A percentile compares a stretch with the other conserved stretches of the same genome.
Conservation (phyloP, 1,140 invertebrate species). For the Aphelenchoides fujianensis region DNA sequence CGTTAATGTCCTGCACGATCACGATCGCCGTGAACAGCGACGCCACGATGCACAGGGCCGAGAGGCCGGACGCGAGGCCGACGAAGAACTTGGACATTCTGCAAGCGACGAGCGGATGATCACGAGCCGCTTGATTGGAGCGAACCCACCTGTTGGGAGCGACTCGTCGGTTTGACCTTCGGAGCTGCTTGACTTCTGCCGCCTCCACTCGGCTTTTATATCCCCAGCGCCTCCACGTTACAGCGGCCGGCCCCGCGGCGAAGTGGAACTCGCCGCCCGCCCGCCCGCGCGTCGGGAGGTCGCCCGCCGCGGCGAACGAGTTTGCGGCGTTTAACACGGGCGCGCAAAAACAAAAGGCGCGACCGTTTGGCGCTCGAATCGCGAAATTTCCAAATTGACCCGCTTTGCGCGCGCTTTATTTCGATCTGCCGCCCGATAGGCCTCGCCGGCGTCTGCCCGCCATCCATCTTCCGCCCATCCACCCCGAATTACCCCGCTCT, state of each 20-base stretch:
- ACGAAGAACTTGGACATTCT: constrained; percentile 8
- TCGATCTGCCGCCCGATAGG: too few species aligned
- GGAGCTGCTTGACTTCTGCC: not conserved
- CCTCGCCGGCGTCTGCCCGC: too few species aligned
- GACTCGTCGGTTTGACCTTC: not conserved
- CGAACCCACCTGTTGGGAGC: not conserved
- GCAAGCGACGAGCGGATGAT: not conserved
- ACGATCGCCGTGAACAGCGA: not conserved
- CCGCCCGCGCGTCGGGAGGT: not conserved
- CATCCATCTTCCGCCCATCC: too few species aligned
- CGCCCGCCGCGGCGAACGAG: not conserved
- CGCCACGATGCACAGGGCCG: not conserved
- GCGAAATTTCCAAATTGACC: too few species aligned
- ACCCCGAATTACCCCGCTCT: too few species aligned
- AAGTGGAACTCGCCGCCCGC: not conserved
- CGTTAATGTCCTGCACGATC: constrained; percentile 15
- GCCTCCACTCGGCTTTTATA: not conserved
- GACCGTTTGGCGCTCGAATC: too few species aligned
- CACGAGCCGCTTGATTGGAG: not conserved
- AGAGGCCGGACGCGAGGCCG: not conserved
- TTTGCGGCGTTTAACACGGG: not conserved
- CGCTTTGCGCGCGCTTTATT: too few species aligned
- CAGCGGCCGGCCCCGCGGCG: not conserved
- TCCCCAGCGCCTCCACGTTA: not conserved
- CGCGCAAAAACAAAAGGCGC: not conserved